These are phyloP conservation scores for Nyctereutes procyonoides DNA, from an alignment of 2,113 vertebrate genomes.

Conservation along the genomic window DNA sequence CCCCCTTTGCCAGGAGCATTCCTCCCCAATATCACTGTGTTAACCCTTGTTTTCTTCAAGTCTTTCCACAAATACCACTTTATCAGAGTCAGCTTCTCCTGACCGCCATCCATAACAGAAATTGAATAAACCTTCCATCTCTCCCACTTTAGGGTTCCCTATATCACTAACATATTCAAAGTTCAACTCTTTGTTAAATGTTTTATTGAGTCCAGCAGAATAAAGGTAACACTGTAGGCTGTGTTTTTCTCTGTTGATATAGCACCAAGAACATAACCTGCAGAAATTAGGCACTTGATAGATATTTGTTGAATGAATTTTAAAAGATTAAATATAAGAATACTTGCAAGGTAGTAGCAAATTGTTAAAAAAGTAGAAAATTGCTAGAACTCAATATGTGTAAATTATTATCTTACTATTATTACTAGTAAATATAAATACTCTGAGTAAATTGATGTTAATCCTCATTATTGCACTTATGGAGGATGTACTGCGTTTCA, in stretches of 20 bases:
- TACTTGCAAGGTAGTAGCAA: background rate
- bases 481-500: background rate
- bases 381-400: background rate
- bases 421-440: slow-evolving; percentile 1
- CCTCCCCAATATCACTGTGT: background rate
- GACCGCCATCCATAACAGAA: background rate
- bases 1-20: background rate
- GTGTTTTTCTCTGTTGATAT: background rate
- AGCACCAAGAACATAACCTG: background rate
- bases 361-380: background rate
- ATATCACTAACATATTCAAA: background rate
- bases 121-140: background rate
- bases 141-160: background rate
- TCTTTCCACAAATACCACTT: background rate
- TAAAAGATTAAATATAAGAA: background rate
- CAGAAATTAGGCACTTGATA: background rate
- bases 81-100: background rate
- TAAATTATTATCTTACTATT: background rate
- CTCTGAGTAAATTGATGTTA: background rate
- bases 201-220: background rate
- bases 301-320: background rate
- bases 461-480: background rate
- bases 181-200: background rate
- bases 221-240: background rate
- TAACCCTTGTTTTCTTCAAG: background rate